These are phyloP conservation scores for Therioaphis trifolii DNA, from an alignment of 2,888 invertebrate genomes.

Conservation along the genomic window DNA sequence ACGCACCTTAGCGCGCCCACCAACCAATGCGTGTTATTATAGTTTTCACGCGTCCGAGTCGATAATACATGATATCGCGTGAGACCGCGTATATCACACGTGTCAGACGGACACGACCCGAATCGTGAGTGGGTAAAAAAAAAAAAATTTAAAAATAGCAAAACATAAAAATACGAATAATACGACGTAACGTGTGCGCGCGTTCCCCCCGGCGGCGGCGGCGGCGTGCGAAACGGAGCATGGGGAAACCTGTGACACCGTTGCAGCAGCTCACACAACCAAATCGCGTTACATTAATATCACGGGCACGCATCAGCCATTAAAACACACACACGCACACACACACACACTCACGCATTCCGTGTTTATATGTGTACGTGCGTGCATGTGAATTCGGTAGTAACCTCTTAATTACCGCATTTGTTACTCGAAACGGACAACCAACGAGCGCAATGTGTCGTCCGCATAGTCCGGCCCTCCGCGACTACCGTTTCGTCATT, in stretches of 20 bases:
- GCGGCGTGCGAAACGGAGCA: too few species aligned
- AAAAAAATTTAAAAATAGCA: neutral
- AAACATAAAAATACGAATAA: neutral
- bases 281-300: neutral
- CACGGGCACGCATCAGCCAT: neutral
- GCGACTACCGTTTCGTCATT: slow-evolving; percentile 38
- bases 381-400: neutral
- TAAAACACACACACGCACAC: neutral
- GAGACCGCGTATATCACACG: too few species aligned
- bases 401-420: neutral
- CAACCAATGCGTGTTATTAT: too few species aligned
- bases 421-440: slow-evolving; percentile 10
- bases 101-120: too few species aligned
- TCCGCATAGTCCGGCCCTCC: neutral
- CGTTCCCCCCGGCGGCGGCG: neutral
- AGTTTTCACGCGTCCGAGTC: too few species aligned
- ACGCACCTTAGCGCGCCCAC: too few species aligned
- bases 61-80: too few species aligned
- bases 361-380: too few species aligned
- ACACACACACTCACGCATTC: too few species aligned
- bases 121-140: too few species aligned
- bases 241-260: too few species aligned
- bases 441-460: neutral
- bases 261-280: too few species aligned
- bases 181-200: neutral